Evolutionary conservation across 2,888 invertebrate genomes (phyloP).

Genomic region (Melanophora roralis): DNA sequence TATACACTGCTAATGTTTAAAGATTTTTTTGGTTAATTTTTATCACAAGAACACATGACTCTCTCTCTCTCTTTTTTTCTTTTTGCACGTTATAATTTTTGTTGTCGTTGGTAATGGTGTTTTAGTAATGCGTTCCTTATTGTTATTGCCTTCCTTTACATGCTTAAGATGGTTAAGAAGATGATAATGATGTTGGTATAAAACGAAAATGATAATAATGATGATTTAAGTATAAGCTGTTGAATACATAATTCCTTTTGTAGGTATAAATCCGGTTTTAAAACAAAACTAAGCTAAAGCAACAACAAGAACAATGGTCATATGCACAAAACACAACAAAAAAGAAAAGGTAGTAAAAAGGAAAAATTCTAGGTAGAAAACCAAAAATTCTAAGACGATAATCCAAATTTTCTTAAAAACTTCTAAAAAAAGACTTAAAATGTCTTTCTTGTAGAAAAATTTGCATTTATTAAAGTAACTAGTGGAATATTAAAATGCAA

Average conservation of each 20-base stretch:
- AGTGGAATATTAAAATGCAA: no score
- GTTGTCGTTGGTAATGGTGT: constrained; percentile 13
- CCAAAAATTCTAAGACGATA: not conserved
- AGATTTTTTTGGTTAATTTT: not conserved
- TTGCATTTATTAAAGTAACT: no score
- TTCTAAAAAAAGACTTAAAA: no score
- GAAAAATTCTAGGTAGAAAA: not conserved
- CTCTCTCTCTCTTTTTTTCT: not conserved
- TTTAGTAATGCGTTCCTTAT: constrained; percentile 10
- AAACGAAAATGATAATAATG: constrained; percentile 25
- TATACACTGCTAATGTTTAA: not conserved
- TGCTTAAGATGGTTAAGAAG: constrained; percentile 9
- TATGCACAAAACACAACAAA: not conserved
- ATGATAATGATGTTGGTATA: constrained; percentile 45
- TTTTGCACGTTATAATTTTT: constrained; percentile 50
- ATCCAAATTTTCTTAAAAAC: no score
- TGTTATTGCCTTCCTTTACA: constrained; percentile 1
- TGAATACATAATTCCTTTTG: constrained; percentile 61
- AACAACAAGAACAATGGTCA: constrained; percentile 11
- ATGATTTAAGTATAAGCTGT: constrained; percentile 58
- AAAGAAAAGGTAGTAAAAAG: not conserved
- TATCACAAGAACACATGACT: constrained; percentile 24
- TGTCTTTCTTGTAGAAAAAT: no score
- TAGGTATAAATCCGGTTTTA: constrained; percentile 61
- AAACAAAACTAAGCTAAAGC: not conserved